Percentiles rank a stretch among this genome's conserved stretches.
phyloP scores from a whole-genome alignment of 2,888 invertebrate species.

The Andricus quercusramuli region DNA sequence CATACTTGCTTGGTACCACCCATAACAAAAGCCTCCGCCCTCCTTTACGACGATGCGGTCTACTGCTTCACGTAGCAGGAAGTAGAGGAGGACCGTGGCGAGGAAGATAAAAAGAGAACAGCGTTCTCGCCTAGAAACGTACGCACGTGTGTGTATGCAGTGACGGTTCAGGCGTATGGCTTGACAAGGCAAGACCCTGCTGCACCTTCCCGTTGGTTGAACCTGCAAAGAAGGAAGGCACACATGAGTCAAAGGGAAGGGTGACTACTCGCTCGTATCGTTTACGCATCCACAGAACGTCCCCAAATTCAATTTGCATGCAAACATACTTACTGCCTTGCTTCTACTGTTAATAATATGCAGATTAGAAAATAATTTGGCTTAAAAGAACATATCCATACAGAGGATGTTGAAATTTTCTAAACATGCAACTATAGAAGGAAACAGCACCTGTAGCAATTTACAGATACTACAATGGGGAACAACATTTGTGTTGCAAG shows the following conservation, averaged over 20 bases:
- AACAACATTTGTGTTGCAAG: too few species aligned
- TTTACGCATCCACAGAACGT: slow-evolving; percentile 25
- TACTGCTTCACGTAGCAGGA: slow-evolving; percentile 25
- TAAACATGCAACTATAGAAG: not conserved
- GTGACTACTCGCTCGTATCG: slow-evolving; percentile 33
- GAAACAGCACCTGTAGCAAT: not conserved
- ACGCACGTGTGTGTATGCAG: slow-evolving; percentile 29
- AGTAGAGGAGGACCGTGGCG: slow-evolving; percentile 26
- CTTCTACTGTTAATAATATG: not conserved
- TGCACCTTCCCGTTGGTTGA: slow-evolving; percentile 38
- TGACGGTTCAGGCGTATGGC: slow-evolving; percentile 8
- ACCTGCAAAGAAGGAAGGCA: slow-evolving; percentile 38
- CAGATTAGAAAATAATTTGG: not conserved
- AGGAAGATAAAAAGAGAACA: slow-evolving; percentile 24
- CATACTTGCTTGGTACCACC: slow-evolving; percentile 23
- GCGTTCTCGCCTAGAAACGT: slow-evolving; percentile 25
- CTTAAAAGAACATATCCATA: too few species aligned
- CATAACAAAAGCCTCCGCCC: slow-evolving; percentile 19
- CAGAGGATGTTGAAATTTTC: too few species aligned
- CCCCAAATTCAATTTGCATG: slow-evolving; percentile 16
- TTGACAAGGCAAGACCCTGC: slow-evolving; percentile 19
- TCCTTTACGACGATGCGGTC: slow-evolving; percentile 31
- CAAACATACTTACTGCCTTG: not conserved
- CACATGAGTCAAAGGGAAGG: slow-evolving; percentile 36
- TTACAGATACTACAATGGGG: too few species aligned